Percentiles rank a stretch among this genome's conserved stretches.
Evolutionary conservation across 2,797 vertebrate genomes (phyloP).

Genomic region (Sternotherus odoratus): DNA sequence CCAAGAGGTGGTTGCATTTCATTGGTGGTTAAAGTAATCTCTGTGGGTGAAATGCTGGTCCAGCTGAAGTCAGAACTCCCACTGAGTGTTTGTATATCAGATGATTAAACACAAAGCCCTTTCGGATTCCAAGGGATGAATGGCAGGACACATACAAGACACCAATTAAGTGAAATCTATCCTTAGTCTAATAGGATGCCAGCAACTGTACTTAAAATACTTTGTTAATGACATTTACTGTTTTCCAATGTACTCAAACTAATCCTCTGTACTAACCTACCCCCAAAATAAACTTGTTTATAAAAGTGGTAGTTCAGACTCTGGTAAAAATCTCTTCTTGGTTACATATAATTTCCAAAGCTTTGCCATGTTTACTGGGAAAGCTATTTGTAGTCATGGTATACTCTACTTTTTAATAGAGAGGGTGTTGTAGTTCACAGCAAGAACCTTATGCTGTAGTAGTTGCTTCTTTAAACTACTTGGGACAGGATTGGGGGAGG

Average conservation of each 20-base stretch:
- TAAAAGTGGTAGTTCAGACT: conserved; percentile 48
- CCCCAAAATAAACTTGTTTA: conserved; percentile 18
- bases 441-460: background rate
- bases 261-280: background rate
- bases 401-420: conserved; percentile 33
- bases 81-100: background rate
- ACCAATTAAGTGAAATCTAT: background rate
- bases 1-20: background rate
- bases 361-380: background rate
- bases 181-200: background rate
- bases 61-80: background rate
- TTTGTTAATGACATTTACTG: conserved; percentile 16
- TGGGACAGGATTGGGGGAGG: background rate
- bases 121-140: background rate
- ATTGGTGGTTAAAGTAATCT: background rate
- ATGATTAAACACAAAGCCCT: background rate
- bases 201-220: conserved; percentile 16
- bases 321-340: conserved; percentile 39
- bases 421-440: background rate
- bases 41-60: background rate
- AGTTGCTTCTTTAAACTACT: conserved; percentile 1
- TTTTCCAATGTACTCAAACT: conserved; percentile 1
- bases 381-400: conserved; percentile 12
- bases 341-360: conserved; percentile 42
- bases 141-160: background rate